Base-by-base conservation (phyloP, 2,113 vertebrate genomes). In the Henicopernis longicauda region DNA sequence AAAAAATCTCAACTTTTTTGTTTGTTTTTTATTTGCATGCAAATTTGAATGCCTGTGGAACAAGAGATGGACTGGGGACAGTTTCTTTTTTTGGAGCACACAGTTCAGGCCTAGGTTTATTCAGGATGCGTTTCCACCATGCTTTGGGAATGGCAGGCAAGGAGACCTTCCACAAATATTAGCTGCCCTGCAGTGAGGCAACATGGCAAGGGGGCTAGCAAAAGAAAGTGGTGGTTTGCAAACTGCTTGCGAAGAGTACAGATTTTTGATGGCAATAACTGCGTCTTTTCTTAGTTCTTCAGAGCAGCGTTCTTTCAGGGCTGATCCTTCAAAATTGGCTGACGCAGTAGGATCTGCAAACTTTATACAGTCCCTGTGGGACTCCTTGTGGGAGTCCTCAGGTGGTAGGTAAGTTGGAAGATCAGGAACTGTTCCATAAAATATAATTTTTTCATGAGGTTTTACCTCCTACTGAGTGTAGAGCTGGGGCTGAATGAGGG, bases 391-490 rank as follows among this genome's bases (percentile, higher is more conserved):
- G 65, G 83, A 79, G 27, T 79, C 52, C 57, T 95, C 52, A 65
- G 69, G 20, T 93, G 57, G 47, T 45, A 74, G 40, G 65, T 79
- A 79, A 80, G 40, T 57, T 95, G 66, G 44, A 95, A 89, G 36
- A 79, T 79, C 70, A 82, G 66, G 40, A 95, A 82, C 45, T 65
- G 13, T 80, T 95, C 19, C 27, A 90, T 62, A 62, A 94, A 82
- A 72, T 29, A 31, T 2, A 17, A 6, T 52, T 61, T 38, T 82
- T 95, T 34, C 63, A 50, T 82, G 84, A 82, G 38, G 42, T 57
- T 95, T 96, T 91, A 40, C 73, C 27, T 91, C 40, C 62, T 85
- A 32, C 86, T 82, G 54, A 85, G 84, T 58, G 32, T 70, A 82
- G 61, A 87, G 71, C 49, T 71, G 32, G 32, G 59, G 18, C 20